Evolutionary conservation across 23 tunicate genomes (phyloP), one percentile per base, ranked within the genome.

Genomic region (Trididemnum nubilum): DNA sequence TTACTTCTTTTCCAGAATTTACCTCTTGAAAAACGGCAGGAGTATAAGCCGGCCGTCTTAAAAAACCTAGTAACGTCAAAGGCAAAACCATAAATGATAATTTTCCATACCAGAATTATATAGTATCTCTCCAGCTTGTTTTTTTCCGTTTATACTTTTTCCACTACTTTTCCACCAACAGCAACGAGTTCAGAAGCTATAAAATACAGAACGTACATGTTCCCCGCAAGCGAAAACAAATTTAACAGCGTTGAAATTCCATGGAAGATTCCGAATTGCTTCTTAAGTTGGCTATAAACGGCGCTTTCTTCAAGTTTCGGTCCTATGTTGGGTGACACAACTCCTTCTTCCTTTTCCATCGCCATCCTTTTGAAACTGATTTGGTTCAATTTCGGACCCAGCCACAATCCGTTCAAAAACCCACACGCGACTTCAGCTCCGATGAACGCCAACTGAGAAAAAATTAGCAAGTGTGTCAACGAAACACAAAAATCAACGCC

Each of bases 261-360:
- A 50, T 89, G 94, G 40, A 44, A 35, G 22, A 28, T 83, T 27
- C 94, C 94, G 71, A 89, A 89, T 24, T 71, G 35, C 83, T 77
- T 89, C 33, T 35, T 52, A n/a, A 89, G 81, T 1, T 31, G 33
- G 31, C 54, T 78, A 57, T 89, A 89, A 24, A 0, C 29, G 22
- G 71, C 66, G 61, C 82, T 71, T 63, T 89, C 83, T 28, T 78
- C 67, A 12, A 89, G 63, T 35, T 79, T 79, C 0, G 84, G 60
- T 29, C 89, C 83, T 28, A 85, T 85, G 37, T 70, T 71, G 21
- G 84, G 92, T 2, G 92, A 51, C 37, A 73, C 59, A 22, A 80
- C 88, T 24, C 80, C 85, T 37, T 82, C 92, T 59, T 89, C 88
- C 65, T 83, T 83, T 63, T 89, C 94, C 88, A 89, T 77, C 9